A percentile compares a stretch with the other conserved stretches of the same genome.
Evolutionary conservation across 2,888 invertebrate species (phyloP).

Genomic region (Marasmarcha lunaedactyla): DNA sequence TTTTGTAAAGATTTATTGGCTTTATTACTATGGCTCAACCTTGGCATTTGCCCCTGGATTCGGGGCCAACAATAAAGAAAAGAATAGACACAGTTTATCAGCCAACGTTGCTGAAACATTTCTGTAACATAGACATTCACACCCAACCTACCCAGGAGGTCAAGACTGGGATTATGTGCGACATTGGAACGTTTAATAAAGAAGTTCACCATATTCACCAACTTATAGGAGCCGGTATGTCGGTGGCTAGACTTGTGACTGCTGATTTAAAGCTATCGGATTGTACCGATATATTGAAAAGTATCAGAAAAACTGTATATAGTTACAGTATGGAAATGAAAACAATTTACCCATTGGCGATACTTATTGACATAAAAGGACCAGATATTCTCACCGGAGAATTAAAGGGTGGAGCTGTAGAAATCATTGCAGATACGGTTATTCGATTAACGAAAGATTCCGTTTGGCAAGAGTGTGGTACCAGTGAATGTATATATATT

Average conservation of each 20-base stretch:
- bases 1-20: too few relatives aligned
- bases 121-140: slow-evolving; percentile 40
- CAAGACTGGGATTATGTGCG: slow-evolving; percentile 57
- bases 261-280: slow-evolving; percentile 49
- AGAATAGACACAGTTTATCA: slow-evolving; percentile 22
- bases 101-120: slow-evolving; percentile 41
- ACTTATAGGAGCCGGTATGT: slow-evolving; percentile 58
- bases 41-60: slow-evolving; percentile 55
- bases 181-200: slow-evolving; percentile 42
- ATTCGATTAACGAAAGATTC: slow-evolving; percentile 63
- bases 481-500: slow-evolving; percentile 64
- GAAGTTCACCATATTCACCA: slow-evolving; percentile 49
- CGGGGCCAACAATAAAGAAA: slow-evolving; percentile 25
- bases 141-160: slow-evolving; percentile 49
- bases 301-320: slow-evolving; percentile 55
- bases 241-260: slow-evolving; percentile 53
- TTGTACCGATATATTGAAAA: slow-evolving; percentile 51
- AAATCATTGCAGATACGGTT: slow-evolving; percentile 37
- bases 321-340: slow-evolving; percentile 58
- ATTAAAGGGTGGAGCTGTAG: slow-evolving; percentile 43
- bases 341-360: slow-evolving; percentile 58
- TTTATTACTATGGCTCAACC: slow-evolving; percentile 59
- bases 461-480: slow-evolving; percentile 65
- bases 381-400: slow-evolving; percentile 56
- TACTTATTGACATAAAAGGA: slow-evolving; percentile 47